These are phyloP conservation scores for Characodon lateralis DNA, from an alignment of 2,797 vertebrate genomes.

Conservation along the genomic window DNA sequence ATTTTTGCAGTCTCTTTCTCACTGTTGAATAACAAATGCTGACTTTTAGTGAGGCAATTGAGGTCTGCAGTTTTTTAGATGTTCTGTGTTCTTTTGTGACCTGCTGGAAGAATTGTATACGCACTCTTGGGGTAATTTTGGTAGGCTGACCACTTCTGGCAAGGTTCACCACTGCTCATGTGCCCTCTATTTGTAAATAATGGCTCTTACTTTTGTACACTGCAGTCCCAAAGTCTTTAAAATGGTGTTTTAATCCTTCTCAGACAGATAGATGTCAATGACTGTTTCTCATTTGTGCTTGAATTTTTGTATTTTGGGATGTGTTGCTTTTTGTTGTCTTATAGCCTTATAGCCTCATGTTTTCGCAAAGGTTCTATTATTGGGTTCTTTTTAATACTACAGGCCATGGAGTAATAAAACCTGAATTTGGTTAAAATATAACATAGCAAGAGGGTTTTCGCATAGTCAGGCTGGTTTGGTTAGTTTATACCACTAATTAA, in stretches of 20 bases:
- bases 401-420: background rate
- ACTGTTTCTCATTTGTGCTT: background rate
- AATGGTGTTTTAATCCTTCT: background rate
- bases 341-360: background rate
- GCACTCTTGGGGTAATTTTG: background rate
- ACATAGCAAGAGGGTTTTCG: background rate
- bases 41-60: background rate
- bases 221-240: background rate
- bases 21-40: background rate
- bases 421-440: background rate
- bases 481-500: background rate
- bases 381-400: background rate
- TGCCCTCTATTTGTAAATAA: background rate
- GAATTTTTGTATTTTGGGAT: background rate
- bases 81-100: background rate
- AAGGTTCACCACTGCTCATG: background rate
- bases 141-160: background rate
- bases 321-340: background rate
- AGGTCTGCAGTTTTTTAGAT: background rate
- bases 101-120: background rate
- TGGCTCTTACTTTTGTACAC: background rate
- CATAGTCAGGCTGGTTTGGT: background rate
- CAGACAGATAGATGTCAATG: background rate
- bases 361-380: background rate
- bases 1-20: background rate